Percentiles rank a stretch among this genome's conserved stretches.
Evolutionary conservation across 2,888 invertebrate species (phyloP).

Genomic region (Oxyteleia sp.): DNA sequence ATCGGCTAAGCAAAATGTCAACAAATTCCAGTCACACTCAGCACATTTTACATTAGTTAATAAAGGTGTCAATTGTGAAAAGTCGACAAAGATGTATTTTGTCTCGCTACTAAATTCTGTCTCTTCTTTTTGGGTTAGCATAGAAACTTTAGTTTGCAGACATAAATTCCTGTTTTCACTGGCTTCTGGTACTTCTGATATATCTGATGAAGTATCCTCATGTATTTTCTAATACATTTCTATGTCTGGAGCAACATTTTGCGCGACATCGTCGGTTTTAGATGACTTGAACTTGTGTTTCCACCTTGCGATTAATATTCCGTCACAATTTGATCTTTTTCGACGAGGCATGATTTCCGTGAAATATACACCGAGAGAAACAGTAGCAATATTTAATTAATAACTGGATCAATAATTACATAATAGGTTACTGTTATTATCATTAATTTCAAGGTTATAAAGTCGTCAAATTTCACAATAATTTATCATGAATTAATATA

Average conservation of each 20-base stretch:
- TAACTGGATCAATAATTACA: neutral
- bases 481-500: neutral
- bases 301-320: neutral
- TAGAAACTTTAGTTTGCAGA: conserved; percentile 10
- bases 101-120: neutral
- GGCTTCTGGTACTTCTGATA: conserved; percentile 10
- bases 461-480: neutral
- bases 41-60: conserved; percentile 17
- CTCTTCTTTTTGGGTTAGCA: neutral
- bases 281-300: neutral
- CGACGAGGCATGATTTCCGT: neutral
- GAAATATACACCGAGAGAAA: neutral
- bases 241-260: neutral
- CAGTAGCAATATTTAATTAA: too few relatives aligned
- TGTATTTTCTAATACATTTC: neutral
- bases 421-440: neutral
- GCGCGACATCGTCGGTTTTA: neutral
- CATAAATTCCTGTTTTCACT: conserved; percentile 5
- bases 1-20: conserved; percentile 35
- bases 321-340: neutral
- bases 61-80: conserved; percentile 23
- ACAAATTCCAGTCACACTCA: conserved; percentile 33
- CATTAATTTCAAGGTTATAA: neutral
- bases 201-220: neutral
- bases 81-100: conserved; percentile 15